These are phyloP conservation scores for Acipenser ruthenus DNA, from an alignment of 2,797 vertebrate species.

Conservation along the genomic window DNA sequence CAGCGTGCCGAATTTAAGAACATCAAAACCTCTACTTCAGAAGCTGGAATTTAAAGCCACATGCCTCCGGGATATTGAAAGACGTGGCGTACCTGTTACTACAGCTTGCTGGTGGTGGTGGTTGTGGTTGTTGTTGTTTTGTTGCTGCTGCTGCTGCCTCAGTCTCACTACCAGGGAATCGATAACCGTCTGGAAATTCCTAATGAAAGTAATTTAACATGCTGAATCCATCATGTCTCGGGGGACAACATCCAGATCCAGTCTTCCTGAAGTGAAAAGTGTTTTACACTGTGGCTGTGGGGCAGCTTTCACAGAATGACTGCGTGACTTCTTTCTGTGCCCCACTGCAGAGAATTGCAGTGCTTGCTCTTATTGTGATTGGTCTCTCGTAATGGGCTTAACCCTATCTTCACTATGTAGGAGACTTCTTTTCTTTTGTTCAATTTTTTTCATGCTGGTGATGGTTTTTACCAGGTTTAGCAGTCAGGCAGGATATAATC, in stretches of 20 bases:
- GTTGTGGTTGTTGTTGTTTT: neutral
- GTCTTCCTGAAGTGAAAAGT: neutral
- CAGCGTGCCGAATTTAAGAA: neutral
- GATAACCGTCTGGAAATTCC: slow-evolving; percentile 16
- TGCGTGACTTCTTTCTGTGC: slow-evolving; percentile 67
- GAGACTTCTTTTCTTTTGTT: slow-evolving; percentile 52
- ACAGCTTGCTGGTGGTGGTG: neutral
- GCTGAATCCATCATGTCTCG: neutral
- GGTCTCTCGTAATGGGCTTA: slow-evolving; percentile 83
- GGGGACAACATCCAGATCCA: neutral
- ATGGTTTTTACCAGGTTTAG: neutral
- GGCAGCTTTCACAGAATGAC: neutral
- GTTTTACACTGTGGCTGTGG: neutral
- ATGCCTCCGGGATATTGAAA: neutral
- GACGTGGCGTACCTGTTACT: neutral
- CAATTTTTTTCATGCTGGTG: slow-evolving; percentile 18
- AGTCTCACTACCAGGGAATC: neutral
- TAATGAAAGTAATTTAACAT: slow-evolving; percentile 5
- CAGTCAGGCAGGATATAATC: neutral
- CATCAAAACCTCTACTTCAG: neutral
- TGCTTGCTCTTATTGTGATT: slow-evolving; percentile 88
- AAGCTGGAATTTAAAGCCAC: neutral
- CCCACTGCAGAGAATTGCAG: slow-evolving; percentile 94
- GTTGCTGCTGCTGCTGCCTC: neutral
- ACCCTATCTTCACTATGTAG: slow-evolving; percentile 47